Conservation (phyloP, 2,113 vertebrate genomes). For the Atrichornis clamosus region DNA sequence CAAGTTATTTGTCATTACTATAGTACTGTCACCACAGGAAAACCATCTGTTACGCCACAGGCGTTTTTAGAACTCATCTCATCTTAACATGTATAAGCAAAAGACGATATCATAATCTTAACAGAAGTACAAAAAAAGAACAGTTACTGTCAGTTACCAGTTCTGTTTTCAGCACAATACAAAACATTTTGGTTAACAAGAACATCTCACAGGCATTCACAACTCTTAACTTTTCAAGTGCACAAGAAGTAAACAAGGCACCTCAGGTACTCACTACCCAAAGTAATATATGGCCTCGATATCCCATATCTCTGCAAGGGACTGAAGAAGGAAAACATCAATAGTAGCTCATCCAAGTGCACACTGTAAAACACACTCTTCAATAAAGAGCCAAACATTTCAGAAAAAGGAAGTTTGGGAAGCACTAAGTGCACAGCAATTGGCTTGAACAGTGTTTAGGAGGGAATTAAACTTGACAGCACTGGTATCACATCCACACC, state of each 20-base stretch:
- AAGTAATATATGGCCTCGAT: not conserved
- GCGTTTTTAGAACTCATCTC: not conserved
- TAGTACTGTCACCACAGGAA: not conserved
- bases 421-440: not conserved
- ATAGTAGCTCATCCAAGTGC: not conserved
- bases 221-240: not conserved
- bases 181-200: not conserved
- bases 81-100: not conserved
- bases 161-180: not conserved
- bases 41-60: not conserved
- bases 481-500: not conserved
- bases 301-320: not conserved
- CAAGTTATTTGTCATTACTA: conserved; percentile 5
- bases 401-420: not conserved
- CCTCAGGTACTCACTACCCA: not conserved
- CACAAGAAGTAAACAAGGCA: not conserved
- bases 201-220: not conserved
- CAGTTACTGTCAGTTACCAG: not conserved
- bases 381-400: not conserved
- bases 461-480: not conserved
- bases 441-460: not conserved
- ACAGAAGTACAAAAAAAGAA: not conserved
- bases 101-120: not conserved
- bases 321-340: not conserved
- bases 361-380: not conserved